These are phyloP conservation scores for Aleiodes alternator DNA, from an alignment of 2,888 invertebrate species.

Conservation along the genomic window DNA sequence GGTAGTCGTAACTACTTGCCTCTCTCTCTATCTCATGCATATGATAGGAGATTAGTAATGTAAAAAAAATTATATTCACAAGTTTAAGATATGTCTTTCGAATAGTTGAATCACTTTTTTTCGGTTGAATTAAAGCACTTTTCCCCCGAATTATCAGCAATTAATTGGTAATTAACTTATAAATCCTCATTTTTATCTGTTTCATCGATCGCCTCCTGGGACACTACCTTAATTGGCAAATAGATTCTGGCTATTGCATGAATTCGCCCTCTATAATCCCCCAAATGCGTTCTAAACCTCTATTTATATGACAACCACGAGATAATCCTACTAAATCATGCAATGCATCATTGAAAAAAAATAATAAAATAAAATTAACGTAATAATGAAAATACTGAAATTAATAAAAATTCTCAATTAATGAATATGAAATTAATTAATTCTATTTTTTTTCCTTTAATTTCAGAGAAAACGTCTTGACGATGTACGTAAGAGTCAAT, in stretches of 20 bases:
- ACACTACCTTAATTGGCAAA: neutral
- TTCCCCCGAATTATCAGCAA: too few species aligned
- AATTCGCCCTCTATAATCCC: neutral
- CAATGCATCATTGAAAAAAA: constrained; percentile 4
- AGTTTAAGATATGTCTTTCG: too few species aligned
- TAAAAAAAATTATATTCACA: too few species aligned
- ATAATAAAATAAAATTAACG: constrained; percentile 32
- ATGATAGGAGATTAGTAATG: too few species aligned
- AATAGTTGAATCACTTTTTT: too few species aligned
- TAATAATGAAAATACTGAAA: constrained; percentile 7
- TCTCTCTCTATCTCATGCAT: too few species aligned
- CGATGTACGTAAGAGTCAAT: constrained; percentile 82
- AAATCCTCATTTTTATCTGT: too few species aligned
- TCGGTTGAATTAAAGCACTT: too few species aligned
- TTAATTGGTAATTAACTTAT: too few species aligned
- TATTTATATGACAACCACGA: neutral
- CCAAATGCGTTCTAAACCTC: constrained; percentile 5
- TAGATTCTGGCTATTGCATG: constrained; percentile 12
- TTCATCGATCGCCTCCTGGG: too few species aligned
- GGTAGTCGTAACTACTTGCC: too few species aligned
- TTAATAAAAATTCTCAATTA: neutral
- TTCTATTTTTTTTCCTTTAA: constrained; percentile 67
- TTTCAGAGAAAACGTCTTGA: constrained; percentile 87
- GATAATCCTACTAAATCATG: too few species aligned
- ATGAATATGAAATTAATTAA: constrained; percentile 45